Evolutionary conservation across 2,113 vertebrate genomes (phyloP), one percentile per base, ranked within the genome.

Genomic region (Nesoenas mayeri): DNA sequence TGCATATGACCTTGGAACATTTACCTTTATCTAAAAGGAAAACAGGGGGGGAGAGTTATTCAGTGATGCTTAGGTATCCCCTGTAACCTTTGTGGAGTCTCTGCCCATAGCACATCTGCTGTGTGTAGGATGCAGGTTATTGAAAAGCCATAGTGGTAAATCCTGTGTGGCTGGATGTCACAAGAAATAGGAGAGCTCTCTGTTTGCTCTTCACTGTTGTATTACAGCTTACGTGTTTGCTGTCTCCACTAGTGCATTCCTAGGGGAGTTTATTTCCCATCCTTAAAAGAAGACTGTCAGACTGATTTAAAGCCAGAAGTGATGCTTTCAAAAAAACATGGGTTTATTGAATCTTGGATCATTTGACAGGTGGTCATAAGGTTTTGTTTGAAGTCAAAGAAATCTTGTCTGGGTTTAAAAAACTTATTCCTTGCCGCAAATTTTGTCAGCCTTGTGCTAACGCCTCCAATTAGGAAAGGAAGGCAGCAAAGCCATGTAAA

Each of bases 271-370:
- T 94, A 72, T 95, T 96, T 97, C 93, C 87, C 47, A 51, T 79
- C 77, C 71, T 83, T 94, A 88, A 91, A 95, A 89, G 85, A 93
- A 75, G 62, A 24, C 93, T 96, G 89, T 91, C 89, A 95, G 64
- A 25, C 57, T 89, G 94, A 96, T 96, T 91, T 94, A 96, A 91
- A 73, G 77, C 87, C 79, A 91, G 61, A 91, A 96, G 86, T 60
- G 47, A 94, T 69, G 82, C 91, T 96, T 93, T 91, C 57, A 93
- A 87, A 94, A 95, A 91, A 88, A 10, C 77, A 53, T 24, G 22
- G 61, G 58, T 87, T 91, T 96, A 62, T 60, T 89, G 91, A 94
- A 88, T 60, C 53, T 89, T 75, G 66, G 53, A 96, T 95, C 78
- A 31, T 92, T 92, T 95, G 90, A 89, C 87, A 95, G 66, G 47